Conservation (phyloP, 2,113 vertebrate species). For the Gnathonemus echidnorhynchus region DNA sequence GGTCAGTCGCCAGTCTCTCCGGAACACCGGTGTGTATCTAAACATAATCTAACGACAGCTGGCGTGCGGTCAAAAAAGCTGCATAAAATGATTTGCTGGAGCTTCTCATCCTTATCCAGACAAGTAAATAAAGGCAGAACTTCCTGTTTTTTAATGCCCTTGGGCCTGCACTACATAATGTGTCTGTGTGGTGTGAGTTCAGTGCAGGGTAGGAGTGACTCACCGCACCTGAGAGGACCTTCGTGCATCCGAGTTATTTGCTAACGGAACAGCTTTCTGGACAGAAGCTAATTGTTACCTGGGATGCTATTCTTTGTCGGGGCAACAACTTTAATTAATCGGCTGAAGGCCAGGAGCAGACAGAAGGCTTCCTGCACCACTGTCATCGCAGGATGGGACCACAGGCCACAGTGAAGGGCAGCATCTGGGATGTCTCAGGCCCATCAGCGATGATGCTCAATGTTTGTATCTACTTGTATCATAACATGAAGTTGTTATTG, state of each 20-base stretch:
- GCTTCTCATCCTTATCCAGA: neutral
- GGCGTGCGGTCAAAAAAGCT: neutral
- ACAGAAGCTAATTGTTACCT: conserved; percentile 1
- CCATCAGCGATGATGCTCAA: neutral
- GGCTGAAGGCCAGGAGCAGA: neutral
- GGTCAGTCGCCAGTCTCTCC: neutral
- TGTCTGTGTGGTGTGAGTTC: neutral
- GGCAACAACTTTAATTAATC: neutral
- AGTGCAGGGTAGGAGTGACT: neutral
- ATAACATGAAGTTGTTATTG: neutral
- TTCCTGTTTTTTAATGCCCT: neutral
- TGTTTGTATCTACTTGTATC: neutral
- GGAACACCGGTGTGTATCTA: neutral
- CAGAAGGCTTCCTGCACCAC: neutral
- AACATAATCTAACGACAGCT: neutral
- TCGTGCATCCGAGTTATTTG: neutral
- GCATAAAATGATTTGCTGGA: neutral
- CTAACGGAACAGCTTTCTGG: neutral
- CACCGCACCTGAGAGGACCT: neutral
- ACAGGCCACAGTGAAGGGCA: neutral
- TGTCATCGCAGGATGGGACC: neutral
- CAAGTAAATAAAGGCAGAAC: neutral
- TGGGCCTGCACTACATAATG: neutral
- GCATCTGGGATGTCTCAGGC: neutral
- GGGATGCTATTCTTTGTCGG: neutral